phyloP scores from a whole-genome alignment of 2,888 invertebrate genomes.

The Clostera curtula region DNA sequence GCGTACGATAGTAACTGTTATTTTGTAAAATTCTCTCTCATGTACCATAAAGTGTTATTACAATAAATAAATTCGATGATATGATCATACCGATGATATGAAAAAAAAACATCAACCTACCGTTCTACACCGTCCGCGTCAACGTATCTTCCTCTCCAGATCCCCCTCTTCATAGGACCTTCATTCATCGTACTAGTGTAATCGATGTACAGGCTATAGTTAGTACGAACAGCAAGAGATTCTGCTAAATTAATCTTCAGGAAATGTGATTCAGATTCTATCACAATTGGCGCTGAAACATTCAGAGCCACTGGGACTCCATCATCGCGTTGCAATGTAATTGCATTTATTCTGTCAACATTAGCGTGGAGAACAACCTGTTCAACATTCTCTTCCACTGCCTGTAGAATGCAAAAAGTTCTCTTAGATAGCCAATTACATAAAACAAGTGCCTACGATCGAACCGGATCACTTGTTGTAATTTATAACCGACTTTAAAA shows the following conservation, averaged over 20 bases:
- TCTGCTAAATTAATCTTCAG: slow-evolving; percentile 45
- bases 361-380: slow-evolving; percentile 68
- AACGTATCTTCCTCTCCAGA: slow-evolving; percentile 60
- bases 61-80: too few species aligned
- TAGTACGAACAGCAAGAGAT: slow-evolving; percentile 28
- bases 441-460: too few species aligned
- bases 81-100: background rate
- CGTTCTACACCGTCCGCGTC: slow-evolving; percentile 47
- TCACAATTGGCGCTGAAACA: slow-evolving; percentile 17
- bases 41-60: too few species aligned
- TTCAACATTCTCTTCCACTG: slow-evolving; percentile 39
- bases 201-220: slow-evolving; percentile 57
- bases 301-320: slow-evolving; percentile 24
- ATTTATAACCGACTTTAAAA: too few species aligned
- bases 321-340: slow-evolving; percentile 22
- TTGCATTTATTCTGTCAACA: slow-evolving; percentile 38
- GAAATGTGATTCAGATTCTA: slow-evolving; percentile 57
- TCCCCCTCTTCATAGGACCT: slow-evolving; percentile 62
- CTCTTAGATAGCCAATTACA: background rate
- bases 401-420: slow-evolving; percentile 27
- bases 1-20: too few species aligned
- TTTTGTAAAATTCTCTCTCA: too few species aligned
- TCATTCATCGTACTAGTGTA: slow-evolving; percentile 70
- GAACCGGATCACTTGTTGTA: too few species aligned
- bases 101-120: slow-evolving; percentile 23